Base-by-base conservation (phyloP, 2,888 invertebrate genomes). In the Gnatocerus cornutus region DNA sequence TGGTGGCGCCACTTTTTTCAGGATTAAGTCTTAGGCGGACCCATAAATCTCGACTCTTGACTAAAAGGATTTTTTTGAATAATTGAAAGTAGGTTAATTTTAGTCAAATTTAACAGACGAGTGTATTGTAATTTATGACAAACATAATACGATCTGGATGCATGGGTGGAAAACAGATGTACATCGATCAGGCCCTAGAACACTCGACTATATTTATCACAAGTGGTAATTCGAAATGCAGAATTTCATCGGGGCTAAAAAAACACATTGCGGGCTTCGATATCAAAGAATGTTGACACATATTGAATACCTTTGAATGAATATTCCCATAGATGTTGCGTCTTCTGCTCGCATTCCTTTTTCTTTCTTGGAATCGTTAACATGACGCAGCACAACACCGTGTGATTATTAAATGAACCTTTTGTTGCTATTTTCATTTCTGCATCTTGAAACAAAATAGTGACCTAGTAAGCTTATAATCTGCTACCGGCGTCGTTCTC, bases 1-100 rank as follows among this genome's bases (percentile, higher is more conserved):
- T 71, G 67, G 75, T 77, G 78, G 78, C 78, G 78, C 78, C 78
- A 75, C 29, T 74, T 76, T 78, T 76, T 75, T 71, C 48, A 16
- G 46, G 59, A 58, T 67, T 59, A 52, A 52, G 46, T 48, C 16
- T 43, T 53, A 64, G 64, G 5, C 48, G 37, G 13, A 12, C 33
- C 39, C 55, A 27, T 65, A 65, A 65, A 65, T 65, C 65, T 53
- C 21, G 14, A 14, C 29, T 52, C 33, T 14, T 4, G 14, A 41
- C 30, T 33, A 30, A 64, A 43, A 29, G n/a, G 29, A 13, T 41
- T 59, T 59, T 59, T 59, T 8, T 21, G 30, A 56, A 48, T 43
- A 55, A 62, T 37, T 52, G 13, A n/a, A 39, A 48, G 33, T 48
- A 33, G 56, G 33, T 53, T 16, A 45, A 12, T 63, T 53, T 52